A percentile compares a stretch with the other conserved stretches of the same genome.
phyloP scores from a whole-genome alignment of 2,797 vertebrate genomes.

The Amniataba percoides region DNA sequence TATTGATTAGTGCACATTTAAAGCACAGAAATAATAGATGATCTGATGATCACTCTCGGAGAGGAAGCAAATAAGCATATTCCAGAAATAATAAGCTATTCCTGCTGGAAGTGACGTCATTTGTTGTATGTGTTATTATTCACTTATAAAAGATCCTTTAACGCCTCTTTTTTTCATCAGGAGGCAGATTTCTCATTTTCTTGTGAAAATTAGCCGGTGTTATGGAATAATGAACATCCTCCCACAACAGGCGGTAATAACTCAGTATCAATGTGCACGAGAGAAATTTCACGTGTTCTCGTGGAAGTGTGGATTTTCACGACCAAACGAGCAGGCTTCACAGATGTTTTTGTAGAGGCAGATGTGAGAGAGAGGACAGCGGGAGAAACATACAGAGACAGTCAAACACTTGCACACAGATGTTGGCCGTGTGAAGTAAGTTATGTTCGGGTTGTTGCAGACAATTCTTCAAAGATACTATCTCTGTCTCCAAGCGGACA shows the following conservation, averaged over 20 bases:
- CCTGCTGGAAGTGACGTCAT: background rate
- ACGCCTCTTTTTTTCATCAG: background rate
- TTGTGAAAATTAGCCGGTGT: background rate
- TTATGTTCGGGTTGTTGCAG: conserved; percentile 78
- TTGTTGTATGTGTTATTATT: background rate
- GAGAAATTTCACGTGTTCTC: conserved; percentile 22
- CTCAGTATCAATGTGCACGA: conserved; percentile 6
- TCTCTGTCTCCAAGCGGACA: conserved; percentile 71
- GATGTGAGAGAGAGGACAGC: conserved; percentile 81
- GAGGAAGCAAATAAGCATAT: no score
- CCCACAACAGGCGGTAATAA: conserved; percentile 14
- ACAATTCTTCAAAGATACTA: conserved; percentile 85
- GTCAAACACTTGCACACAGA: conserved; percentile 27
- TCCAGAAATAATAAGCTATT: background rate
- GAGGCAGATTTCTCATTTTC: background rate
- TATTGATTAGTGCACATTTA: background rate
- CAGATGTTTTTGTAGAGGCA: conserved; percentile 71
- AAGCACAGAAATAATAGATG: no score
- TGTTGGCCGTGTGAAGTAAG: conserved; percentile 75
- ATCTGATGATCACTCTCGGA: no score
- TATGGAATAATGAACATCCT: conserved; percentile 11
- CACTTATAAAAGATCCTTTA: background rate
- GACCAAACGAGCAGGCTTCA: conserved; percentile 23
- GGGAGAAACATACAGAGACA: conserved; percentile 31
- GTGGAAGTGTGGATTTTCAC: conserved; percentile 38